Conservation (phyloP, 2,888 invertebrate species). For the Exocentrus adspersus region DNA sequence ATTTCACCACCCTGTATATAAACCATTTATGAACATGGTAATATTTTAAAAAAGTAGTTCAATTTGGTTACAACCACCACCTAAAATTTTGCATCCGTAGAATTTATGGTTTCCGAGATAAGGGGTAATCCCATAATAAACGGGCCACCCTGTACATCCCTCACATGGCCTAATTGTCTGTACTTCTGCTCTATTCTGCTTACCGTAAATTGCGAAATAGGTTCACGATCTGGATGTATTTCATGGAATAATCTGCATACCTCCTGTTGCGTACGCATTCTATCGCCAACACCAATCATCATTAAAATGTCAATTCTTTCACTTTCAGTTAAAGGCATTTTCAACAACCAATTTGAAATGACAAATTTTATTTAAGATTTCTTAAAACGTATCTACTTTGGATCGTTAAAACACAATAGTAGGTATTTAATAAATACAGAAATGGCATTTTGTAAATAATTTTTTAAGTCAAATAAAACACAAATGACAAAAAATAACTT, state of each 20-base stretch:
- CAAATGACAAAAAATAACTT: background rate
- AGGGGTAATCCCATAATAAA: no score
- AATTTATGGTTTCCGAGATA: no score
- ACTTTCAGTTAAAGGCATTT: background rate
- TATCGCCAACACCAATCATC: conserved; percentile 1
- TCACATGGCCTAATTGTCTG: conserved; percentile 15
- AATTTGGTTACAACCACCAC: no score
- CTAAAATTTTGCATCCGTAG: no score
- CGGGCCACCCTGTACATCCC: conserved; percentile 10
- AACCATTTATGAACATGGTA: no score
- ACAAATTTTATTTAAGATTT: background rate
- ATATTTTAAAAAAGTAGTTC: no score
- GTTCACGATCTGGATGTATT: conserved; percentile 3
- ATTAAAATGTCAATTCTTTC: background rate
- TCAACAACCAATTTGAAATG: background rate
- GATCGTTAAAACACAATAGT: no score
- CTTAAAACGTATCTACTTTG: background rate
- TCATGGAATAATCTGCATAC: conserved; percentile 13
- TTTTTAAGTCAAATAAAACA: background rate
- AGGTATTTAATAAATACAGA: no score
- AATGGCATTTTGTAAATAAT: background rate
- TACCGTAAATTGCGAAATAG: conserved; percentile 11
- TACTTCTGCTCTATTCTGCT: conserved; percentile 14
- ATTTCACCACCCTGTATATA: no score
- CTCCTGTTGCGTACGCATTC: background rate